phyloP scores from a whole-genome alignment of 37 sponge, comb jelly and placozoan genomes.

The Spongilla lacustris region DNA sequence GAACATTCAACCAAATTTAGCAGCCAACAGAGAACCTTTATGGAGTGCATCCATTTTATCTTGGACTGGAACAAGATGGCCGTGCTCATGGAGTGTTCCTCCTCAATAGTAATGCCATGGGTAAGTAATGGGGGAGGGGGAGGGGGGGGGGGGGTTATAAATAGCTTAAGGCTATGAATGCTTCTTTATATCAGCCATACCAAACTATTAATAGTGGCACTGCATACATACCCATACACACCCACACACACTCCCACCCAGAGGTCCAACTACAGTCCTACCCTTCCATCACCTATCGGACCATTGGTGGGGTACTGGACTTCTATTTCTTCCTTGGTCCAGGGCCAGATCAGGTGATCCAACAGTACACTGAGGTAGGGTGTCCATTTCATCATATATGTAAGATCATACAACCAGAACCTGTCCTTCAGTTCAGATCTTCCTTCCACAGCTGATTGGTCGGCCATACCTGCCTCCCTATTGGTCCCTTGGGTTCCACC shows the following conservation, averaged over 20 bases:
- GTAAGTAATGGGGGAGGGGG: constrained; percentile 15
- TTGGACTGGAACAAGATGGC: constrained; percentile 63
- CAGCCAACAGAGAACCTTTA: constrained; percentile 62
- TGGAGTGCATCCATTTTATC: constrained; percentile 87
- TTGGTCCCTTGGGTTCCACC: constrained; percentile 89
- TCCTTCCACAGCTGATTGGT: constrained; percentile 59
- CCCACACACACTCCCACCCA: neutral
- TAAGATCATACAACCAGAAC: too few relatives aligned
- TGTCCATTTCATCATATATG: too few relatives aligned
- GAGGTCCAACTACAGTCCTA: constrained; percentile 60
- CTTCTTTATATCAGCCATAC: too few relatives aligned
- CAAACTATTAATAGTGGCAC: too few relatives aligned
- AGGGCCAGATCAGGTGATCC: constrained; percentile 66
- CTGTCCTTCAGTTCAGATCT: too few relatives aligned
- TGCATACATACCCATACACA: too few relatives aligned
- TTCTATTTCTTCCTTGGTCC: constrained; percentile 87
- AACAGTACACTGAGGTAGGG: constrained; percentile 72
- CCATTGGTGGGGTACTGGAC: constrained; percentile 84
- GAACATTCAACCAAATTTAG: neutral
- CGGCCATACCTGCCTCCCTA: constrained; percentile 82
- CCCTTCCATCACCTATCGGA: constrained; percentile 79
- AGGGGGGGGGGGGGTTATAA: too few relatives aligned
- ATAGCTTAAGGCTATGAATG: too few relatives aligned
- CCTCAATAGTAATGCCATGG: constrained; percentile 92
- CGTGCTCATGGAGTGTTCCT: constrained; percentile 74